Base-by-base conservation (phyloP, 2,888 invertebrate species). In the Operophtera brumata region DNA sequence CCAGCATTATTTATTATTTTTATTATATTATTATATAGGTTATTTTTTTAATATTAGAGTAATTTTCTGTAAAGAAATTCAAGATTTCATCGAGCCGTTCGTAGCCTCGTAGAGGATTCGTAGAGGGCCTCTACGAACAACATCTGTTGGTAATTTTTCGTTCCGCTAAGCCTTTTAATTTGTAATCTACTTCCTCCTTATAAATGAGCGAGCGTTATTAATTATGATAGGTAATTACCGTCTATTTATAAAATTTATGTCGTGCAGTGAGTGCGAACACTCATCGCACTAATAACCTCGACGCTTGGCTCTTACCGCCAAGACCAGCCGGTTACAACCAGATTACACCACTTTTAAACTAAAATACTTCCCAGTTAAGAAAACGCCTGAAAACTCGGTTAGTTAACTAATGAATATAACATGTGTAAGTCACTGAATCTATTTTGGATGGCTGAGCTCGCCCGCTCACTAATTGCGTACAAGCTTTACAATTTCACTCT, bases 371-470 rank as follows among this genome's bases (percentile, higher is more conserved):
- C 41, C 30, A 13, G 32, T 37, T 40, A 9, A n/a, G 28, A 35
- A 59, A 47, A 54, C 51, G 14, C 39, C 20, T 7, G 36, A 40
- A 47, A 50, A 45, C 32, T 36, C 14, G 14, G 39, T 13, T 35
- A 35, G 44, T 35, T 6, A 50, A 34, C 13, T 46, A 26, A 28
- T 26, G 40, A 45, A 40, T 45, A 48, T 30, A 53, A 32, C 40
- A 47, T 26, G 42, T 58, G 65, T 68, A 70, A 67, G 71, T 73
- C 71, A 72, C 62, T 54, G 30, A 57, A 65, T 59, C 56, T 80
- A 80, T 79, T 79, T 71, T 72, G 73, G 77, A 57, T 11, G 66
- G 45, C 12, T 56, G 44, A 35, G 44, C 43, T 55, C 54, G 59
- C 60, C 54, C 50, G 49, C 62, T 49, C 61, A 50, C 56, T 57